These are phyloP conservation scores for Anoura caudifer DNA, from an alignment of 2,113 vertebrate species.

Conservation along the genomic window DNA sequence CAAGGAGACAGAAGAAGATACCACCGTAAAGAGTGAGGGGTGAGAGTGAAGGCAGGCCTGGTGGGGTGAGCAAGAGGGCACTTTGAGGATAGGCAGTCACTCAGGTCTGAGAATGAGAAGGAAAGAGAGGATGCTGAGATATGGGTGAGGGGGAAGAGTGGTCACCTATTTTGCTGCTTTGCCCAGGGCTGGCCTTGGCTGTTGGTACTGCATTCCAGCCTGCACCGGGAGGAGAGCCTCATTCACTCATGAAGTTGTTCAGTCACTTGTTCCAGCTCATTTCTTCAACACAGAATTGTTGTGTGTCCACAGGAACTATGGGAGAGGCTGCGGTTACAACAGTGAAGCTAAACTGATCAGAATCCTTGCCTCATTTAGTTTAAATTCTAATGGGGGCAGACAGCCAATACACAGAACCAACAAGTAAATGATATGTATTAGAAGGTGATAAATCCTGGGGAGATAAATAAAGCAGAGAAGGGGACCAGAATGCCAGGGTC, in stretches of 20 bases:
- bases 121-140: neutral
- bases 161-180: rapidly evolving
- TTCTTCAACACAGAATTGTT: neutral
- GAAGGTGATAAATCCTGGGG: neutral
- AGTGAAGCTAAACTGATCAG: neutral
- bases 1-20: too few species aligned
- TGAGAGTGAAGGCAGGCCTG: neutral
- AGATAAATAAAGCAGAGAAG: neutral
- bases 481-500: neutral
- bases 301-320: neutral
- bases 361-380: neutral
- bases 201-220: neutral
- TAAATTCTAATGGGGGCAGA: neutral
- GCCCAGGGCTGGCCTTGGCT: neutral
- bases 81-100: neutral
- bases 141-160: neutral
- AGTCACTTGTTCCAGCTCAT: neutral
- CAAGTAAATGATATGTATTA: neutral
- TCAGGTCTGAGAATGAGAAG: neutral
- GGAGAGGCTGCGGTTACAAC: too few species aligned
- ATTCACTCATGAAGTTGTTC: neutral
- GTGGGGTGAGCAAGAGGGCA: neutral
- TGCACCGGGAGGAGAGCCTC: neutral
- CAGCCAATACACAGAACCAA: neutral
- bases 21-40: neutral